Evolutionary conservation across 2,797 vertebrate genomes (phyloP).

Genomic region (Sebastes kiyomatsui): DNA sequence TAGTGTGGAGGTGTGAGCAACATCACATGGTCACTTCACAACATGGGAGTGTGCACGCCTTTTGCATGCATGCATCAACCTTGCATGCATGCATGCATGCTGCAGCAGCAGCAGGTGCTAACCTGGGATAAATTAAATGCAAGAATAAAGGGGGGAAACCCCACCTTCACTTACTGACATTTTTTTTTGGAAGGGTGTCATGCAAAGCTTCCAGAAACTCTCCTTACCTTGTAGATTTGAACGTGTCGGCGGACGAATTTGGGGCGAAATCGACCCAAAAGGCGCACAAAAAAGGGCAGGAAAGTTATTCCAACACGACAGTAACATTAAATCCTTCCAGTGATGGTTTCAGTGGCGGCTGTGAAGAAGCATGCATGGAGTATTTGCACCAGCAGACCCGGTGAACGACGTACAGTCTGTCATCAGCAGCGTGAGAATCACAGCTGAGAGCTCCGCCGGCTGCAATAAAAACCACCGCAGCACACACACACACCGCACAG

Average conservation of each 20-base stretch:
- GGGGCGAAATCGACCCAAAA: slow-evolving; percentile 24
- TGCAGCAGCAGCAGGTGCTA: slow-evolving; percentile 65
- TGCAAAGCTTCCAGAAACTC: slow-evolving; percentile 5
- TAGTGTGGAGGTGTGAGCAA: slow-evolving; percentile 28
- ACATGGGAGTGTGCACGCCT: slow-evolving; percentile 46
- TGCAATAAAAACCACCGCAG: slow-evolving; percentile 55
- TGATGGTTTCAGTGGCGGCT: slow-evolving; percentile 11
- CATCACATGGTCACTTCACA: slow-evolving; percentile 68
- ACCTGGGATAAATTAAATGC: slow-evolving; percentile 2
- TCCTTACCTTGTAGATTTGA: slow-evolving; percentile 61
- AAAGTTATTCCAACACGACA: slow-evolving; percentile 72
- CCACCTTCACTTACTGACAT: not conserved
- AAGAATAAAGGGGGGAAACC: not conserved
- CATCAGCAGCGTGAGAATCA: slow-evolving; percentile 69
- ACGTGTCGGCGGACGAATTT: slow-evolving; percentile 20
- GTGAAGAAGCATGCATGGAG: slow-evolving; percentile 31
- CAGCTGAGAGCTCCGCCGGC: slow-evolving; percentile 45
- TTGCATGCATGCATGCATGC: slow-evolving; percentile 32
- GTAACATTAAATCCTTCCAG: slow-evolving; percentile 71
- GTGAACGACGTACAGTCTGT: slow-evolving; percentile 23
- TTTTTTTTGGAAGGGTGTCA: not conserved
- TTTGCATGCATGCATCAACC: slow-evolving; percentile 39
- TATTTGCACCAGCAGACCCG: slow-evolving; percentile 24
- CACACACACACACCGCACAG: not conserved
- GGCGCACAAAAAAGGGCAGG: slow-evolving; percentile 13